Evolutionary conservation across 2,113 vertebrate species (phyloP).

Genomic region (Nansenia antarctica): DNA sequence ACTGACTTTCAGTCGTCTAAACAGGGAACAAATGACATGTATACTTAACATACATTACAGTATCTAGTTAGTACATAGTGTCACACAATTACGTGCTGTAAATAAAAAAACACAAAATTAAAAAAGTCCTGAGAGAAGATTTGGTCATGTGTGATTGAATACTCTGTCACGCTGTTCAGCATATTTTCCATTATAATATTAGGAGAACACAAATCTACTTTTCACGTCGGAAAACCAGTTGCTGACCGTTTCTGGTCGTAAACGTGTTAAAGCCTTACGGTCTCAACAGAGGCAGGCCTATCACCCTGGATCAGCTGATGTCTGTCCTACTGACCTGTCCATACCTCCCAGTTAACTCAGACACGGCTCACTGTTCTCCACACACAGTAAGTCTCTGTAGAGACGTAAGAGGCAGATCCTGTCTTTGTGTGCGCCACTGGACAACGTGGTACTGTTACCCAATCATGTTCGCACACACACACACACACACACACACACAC

Average conservation of each 20-base stretch:
- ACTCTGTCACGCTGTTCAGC: neutral
- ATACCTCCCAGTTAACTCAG: neutral
- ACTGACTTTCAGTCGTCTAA: conserved; percentile 33
- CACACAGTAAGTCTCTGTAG: conserved; percentile 26
- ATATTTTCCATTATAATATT: neutral
- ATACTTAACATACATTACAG: too few relatives aligned
- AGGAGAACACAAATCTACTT: too few relatives aligned
- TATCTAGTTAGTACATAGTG: conserved; percentile 2
- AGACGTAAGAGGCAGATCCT: neutral
- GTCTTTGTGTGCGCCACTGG: conserved; percentile 16
- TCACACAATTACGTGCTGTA: conserved; percentile 14
- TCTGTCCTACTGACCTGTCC: neutral
- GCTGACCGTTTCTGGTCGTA: too few relatives aligned
- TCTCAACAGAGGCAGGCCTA: neutral
- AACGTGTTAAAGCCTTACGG: too few relatives aligned
- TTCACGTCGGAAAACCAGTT: neutral
- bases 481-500: too few relatives aligned
- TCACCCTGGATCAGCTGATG: neutral
- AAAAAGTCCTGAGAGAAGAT: neutral
- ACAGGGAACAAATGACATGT: conserved; percentile 51
- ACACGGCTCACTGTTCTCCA: conserved; percentile 7
- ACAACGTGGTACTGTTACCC: neutral
- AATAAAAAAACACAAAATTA: conserved; percentile 12
- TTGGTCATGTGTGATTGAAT: neutral
- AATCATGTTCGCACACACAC: neutral